Conservation (phyloP, 2,888 invertebrate genomes). For the Aromia moschata region DNA sequence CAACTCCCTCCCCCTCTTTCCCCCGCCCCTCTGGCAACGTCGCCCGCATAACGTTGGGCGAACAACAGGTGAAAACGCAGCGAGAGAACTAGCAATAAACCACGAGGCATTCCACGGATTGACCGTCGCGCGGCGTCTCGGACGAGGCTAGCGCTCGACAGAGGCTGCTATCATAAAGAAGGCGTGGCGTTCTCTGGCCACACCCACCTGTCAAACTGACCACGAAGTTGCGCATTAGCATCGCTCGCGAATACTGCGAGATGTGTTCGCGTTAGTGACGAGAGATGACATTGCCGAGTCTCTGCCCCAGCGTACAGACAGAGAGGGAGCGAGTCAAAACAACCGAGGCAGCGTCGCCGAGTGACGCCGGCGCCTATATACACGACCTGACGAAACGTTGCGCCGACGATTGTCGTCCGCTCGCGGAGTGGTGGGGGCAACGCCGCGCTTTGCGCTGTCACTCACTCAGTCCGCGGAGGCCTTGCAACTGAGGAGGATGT, state of each 20-base stretch:
- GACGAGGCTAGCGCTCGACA: constrained; percentile 55
- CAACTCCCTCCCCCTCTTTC: too few species aligned
- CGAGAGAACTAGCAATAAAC: constrained; percentile 45
- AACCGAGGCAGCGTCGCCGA: constrained; percentile 49
- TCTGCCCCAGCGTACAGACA: constrained; percentile 47
- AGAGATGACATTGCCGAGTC: constrained; percentile 58
- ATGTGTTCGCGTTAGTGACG: constrained; percentile 61
- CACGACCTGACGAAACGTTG: constrained; percentile 59
- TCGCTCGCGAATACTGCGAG: constrained; percentile 49
- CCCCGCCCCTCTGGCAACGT: too few species aligned
- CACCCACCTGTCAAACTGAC: constrained; percentile 64
- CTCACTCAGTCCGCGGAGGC: constrained; percentile 64
- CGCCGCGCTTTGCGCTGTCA: constrained; percentile 61
- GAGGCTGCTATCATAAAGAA: constrained; percentile 56
- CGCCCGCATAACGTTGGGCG: constrained; percentile 12
- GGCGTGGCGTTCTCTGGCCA: constrained; percentile 49
- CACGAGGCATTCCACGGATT: constrained; percentile 48
- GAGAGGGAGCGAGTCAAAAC: constrained; percentile 41
- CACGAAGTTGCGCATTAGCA: constrained; percentile 60
- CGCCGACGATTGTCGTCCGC: constrained; percentile 55
- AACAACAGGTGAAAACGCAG: constrained; percentile 46
- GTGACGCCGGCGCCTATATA: constrained; percentile 60
- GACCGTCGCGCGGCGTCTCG: constrained; percentile 50
- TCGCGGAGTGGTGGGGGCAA: constrained; percentile 56
- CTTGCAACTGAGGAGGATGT: constrained; percentile 57